A percentile compares a stretch with the other conserved stretches of the same genome.
phyloP scores from a whole-genome alignment of 2,797 vertebrate species.

The Lutjanus argentimaculatus region DNA sequence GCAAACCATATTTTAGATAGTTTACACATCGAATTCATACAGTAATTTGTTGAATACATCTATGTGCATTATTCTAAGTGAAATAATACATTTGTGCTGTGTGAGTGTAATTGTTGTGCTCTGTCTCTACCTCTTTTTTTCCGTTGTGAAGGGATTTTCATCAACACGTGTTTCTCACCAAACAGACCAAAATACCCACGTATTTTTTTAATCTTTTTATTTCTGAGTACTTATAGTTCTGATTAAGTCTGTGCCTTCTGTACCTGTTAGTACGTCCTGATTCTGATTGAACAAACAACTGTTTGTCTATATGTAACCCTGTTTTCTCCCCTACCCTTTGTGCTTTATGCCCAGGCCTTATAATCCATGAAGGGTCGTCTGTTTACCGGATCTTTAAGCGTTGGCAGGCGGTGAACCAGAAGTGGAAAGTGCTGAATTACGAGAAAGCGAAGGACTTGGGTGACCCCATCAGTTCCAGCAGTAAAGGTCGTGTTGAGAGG shows the following conservation, averaged over 20 bases:
- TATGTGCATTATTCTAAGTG: neutral
- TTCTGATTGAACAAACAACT: conserved; percentile 53
- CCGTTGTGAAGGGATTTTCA: conserved; percentile 13
- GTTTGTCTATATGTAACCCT: conserved; percentile 55
- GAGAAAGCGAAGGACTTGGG: conserved; percentile 91
- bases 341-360: conserved; percentile 84
- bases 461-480: conserved; percentile 84
- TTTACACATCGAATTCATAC: neutral
- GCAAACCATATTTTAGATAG: neutral
- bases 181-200: conserved; percentile 18
- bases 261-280: conserved; percentile 29
- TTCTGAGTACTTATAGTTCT: conserved; percentile 16
- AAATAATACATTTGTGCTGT: neutral
- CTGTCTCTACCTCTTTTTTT: neutral
- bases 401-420: conserved; percentile 93
- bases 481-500: conserved; percentile 85
- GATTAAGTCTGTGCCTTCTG: neutral
- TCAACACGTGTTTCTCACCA: conserved; percentile 7
- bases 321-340: conserved; percentile 41
- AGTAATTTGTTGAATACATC: neutral
- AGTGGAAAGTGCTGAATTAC: conserved; percentile 94
- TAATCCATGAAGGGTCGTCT: conserved; percentile 92
- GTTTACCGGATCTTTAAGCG: conserved; percentile 93
- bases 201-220: conserved; percentile 32
- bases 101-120: neutral